Base-by-base conservation (phyloP, 2,888 invertebrate species). In the Stenolophus ochropezus region DNA sequence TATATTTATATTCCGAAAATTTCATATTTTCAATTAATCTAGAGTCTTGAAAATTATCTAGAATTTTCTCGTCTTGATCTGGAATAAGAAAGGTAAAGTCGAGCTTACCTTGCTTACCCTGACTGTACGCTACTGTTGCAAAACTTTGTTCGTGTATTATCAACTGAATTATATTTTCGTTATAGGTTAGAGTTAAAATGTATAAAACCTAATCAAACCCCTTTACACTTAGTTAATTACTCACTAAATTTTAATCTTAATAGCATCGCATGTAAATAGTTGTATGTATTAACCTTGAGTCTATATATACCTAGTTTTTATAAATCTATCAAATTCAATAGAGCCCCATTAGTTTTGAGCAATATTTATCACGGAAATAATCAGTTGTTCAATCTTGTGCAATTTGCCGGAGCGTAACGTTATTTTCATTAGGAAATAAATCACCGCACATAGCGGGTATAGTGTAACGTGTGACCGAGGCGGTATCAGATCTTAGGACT, bases 401-500 rank as follows among this genome's bases (percentile, higher is more conserved):
- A 56, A 56, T 56, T 56, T 56, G 21, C 56, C 8, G 8, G 21
- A 20, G 6, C 21, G 18, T 56, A 56, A 18, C 56, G 56, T 56
- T 56, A 56, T 56, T 56, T 56, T 56, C 56, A 56, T 56, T 56
- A 56, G 18, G 18, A 56, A 56, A 56, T 56, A 56, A 56, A 56
- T 56, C 56, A 56, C 56, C 6, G 11, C 18, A 53, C 53, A n/a
- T 25, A 33, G 27, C 14, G 6, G 27, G 65, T 65, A 69, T 18
- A 69, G 27, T 14, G 65, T 69, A 69, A 69, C 65, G 65, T 69
- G 65, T 69, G 33, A 42, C 65, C 65, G 33, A 33, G 27, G 6
- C 65, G 14, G 2, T 69, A 69, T 69, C 65, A 69, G 33, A 69
- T 69, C 65, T 69, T 69, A 69, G 16, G 61, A 23, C 61, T 61